Percentiles rank a stretch among this genome's conserved stretches.
phyloP scores from a whole-genome alignment of 2,797 vertebrate genomes.

The Melanogrammus aeglefinus region DNA sequence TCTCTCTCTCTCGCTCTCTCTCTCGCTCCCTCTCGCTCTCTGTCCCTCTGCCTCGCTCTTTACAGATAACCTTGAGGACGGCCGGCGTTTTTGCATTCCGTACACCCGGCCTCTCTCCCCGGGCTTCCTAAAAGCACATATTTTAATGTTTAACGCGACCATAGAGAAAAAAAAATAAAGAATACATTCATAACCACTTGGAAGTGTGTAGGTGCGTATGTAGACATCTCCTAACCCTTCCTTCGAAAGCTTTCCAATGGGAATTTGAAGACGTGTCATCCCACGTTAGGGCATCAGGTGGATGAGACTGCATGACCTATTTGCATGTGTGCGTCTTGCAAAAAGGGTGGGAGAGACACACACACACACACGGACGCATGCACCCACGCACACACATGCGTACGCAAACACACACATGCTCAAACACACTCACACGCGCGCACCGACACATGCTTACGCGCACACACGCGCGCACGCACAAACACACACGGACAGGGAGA shows the following conservation, averaged over 20 bases:
- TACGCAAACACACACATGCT: slow-evolving; percentile 6
- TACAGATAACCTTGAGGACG: slow-evolving; percentile 79
- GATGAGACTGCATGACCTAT: slow-evolving; percentile 72
- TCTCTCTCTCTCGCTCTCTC: slow-evolving; percentile 54
- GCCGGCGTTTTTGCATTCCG: slow-evolving; percentile 76
- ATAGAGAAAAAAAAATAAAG: neutral
- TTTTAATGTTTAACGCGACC: slow-evolving; percentile 64
- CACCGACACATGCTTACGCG: slow-evolving; percentile 3
- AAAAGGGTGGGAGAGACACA: slow-evolving; percentile 14
- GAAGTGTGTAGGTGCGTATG: slow-evolving; percentile 46
- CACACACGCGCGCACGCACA: slow-evolving; percentile 6
- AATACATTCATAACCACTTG: slow-evolving; percentile 9
- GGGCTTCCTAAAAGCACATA: slow-evolving; percentile 70
- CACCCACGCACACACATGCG: slow-evolving; percentile 9
- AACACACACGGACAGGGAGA: slow-evolving; percentile 28
- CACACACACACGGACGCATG: slow-evolving; percentile 16
- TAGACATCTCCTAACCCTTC: slow-evolving; percentile 20
- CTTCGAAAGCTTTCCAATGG: slow-evolving; percentile 45
- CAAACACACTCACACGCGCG: slow-evolving; percentile 9
- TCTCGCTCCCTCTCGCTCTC: neutral
- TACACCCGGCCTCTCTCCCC: slow-evolving; percentile 61
- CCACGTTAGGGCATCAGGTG: slow-evolving; percentile 66
- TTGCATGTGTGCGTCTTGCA: slow-evolving; percentile 71
- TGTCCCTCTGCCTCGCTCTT: slow-evolving; percentile 56
- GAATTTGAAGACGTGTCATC: slow-evolving; percentile 73